Conservation (phyloP, 2,113 vertebrate species). For the Pachypanchax playfairii region DNA sequence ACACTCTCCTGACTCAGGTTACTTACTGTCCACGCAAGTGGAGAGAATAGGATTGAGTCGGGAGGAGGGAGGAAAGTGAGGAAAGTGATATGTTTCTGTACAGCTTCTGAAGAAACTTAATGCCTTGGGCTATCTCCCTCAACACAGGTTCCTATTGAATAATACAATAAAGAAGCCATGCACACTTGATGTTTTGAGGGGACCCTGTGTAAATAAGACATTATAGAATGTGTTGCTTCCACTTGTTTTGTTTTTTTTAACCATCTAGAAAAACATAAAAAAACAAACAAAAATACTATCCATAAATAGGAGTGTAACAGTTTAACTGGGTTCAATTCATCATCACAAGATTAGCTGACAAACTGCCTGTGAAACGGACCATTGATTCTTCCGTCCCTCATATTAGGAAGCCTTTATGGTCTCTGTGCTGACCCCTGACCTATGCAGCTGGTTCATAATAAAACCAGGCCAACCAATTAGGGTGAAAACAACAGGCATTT, state of each 20-base stretch:
- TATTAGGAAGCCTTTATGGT: slow-evolving; percentile 61
- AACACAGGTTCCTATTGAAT: slow-evolving; percentile 78
- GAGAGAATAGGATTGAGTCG: slow-evolving; percentile 34
- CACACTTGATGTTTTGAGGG: slow-evolving; percentile 49
- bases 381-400: slow-evolving; percentile 56
- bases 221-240: slow-evolving; percentile 50
- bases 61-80: slow-evolving; percentile 43
- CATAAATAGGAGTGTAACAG: slow-evolving; percentile 37
- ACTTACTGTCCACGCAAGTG: slow-evolving; percentile 70
- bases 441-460: slow-evolving; percentile 71
- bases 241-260: slow-evolving; percentile 44
- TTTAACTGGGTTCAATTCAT: slow-evolving; percentile 45
- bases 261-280: slow-evolving; percentile 16
- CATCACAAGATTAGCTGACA: slow-evolving; percentile 53
- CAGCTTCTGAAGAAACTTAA: slow-evolving; percentile 75
- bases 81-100: slow-evolving; percentile 63
- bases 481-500: slow-evolving; percentile 65
- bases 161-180: slow-evolving; percentile 75
- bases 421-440: slow-evolving; percentile 65
- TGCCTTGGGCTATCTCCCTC: slow-evolving; percentile 70
- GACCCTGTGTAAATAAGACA: slow-evolving; percentile 68
- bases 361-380: slow-evolving; percentile 49
- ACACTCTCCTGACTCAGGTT: slow-evolving; percentile 69
- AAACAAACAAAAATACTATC: slow-evolving; percentile 30
- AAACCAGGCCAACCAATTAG: slow-evolving; percentile 42